A percentile compares a stretch with the other conserved stretches of the same genome.
Evolutionary conservation across 1,140 invertebrate species (phyloP).

Genomic region (Anagrus nilaparvatae): DNA sequence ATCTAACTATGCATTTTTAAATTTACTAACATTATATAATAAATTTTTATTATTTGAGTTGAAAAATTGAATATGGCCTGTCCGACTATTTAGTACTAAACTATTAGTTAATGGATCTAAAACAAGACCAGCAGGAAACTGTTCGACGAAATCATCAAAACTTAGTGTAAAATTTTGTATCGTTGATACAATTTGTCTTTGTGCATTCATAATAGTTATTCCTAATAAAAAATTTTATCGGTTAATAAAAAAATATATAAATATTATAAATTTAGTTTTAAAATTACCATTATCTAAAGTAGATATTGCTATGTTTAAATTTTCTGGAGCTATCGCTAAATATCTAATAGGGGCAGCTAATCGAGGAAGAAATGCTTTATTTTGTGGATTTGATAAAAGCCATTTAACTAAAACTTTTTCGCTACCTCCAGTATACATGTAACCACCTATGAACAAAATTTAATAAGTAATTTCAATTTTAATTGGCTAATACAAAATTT

Average conservation of each 20-base stretch:
- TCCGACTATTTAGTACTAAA: slow-evolving; percentile 64
- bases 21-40: slow-evolving; percentile 67
- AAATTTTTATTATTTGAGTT: slow-evolving; percentile 54
- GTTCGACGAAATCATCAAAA: too few relatives aligned
- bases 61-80: slow-evolving; percentile 75
- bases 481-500: not conserved
- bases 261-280: slow-evolving; percentile 6
- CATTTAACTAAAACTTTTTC: slow-evolving; percentile 77
- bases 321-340: slow-evolving; percentile 55
- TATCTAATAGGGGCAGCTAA: slow-evolving; percentile 59
- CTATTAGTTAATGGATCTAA: slow-evolving; percentile 56
- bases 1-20: slow-evolving; percentile 1
- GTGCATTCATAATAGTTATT: slow-evolving; percentile 55
- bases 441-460: slow-evolving; percentile 40
- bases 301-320: slow-evolving; percentile 53
- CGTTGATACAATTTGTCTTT: slow-evolving; percentile 45
- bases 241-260: slow-evolving; percentile 8
- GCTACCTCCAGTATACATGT: slow-evolving; percentile 64
- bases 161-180: slow-evolving; percentile 60
- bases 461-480: not conserved
- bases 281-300: slow-evolving; percentile 63
- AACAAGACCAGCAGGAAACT: slow-evolving; percentile 54
- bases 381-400: slow-evolving; percentile 45
- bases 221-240: slow-evolving; percentile 35
- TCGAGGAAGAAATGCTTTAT: slow-evolving; percentile 60